Evolutionary conservation across 2,797 vertebrate genomes (phyloP).

Genomic region (Pseudochirops cupreus): DNA sequence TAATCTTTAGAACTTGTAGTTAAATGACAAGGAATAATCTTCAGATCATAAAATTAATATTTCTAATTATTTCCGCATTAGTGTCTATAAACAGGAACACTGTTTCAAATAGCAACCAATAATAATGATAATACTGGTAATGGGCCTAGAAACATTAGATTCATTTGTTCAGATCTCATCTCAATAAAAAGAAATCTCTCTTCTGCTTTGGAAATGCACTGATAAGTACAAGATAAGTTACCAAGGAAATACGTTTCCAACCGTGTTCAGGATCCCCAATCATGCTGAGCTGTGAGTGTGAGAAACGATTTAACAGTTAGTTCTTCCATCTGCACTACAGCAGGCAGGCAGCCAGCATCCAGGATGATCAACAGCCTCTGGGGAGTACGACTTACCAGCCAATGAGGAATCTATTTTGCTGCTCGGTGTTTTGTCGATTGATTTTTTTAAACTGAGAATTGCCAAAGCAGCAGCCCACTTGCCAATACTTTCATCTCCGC

Average conservation of each 20-base stretch:
- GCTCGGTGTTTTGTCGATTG: conserved; percentile 81
- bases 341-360: conserved; percentile 82
- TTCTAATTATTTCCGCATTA: conserved; percentile 72
- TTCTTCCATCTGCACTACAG: conserved; percentile 83
- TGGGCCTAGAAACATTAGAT: conserved; percentile 66
- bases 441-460: conserved; percentile 79
- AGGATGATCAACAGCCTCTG: conserved; percentile 78
- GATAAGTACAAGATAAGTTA: conserved; percentile 75
- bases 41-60: conserved; percentile 68
- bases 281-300: conserved; percentile 77
- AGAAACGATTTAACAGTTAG: conserved; percentile 75
- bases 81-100: conserved; percentile 61
- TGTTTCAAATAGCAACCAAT: conserved; percentile 62
- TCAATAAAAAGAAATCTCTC: conserved; percentile 65
- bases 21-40: conserved; percentile 63
- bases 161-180: conserved; percentile 60
- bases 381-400: conserved; percentile 81
- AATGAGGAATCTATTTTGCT: conserved; percentile 84
- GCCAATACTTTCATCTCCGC: conserved; percentile 79
- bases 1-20: conserved; percentile 46
- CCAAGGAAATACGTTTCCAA: conserved; percentile 78
- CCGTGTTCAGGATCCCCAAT: conserved; percentile 67
- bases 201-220: conserved; percentile 62
- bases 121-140: conserved; percentile 33
- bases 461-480: conserved; percentile 80